Percentiles rank a stretch among this genome's conserved stretches.
Conservation (phyloP, 2,797 vertebrate genomes). For the Paedocypris micromegethes region DNA sequence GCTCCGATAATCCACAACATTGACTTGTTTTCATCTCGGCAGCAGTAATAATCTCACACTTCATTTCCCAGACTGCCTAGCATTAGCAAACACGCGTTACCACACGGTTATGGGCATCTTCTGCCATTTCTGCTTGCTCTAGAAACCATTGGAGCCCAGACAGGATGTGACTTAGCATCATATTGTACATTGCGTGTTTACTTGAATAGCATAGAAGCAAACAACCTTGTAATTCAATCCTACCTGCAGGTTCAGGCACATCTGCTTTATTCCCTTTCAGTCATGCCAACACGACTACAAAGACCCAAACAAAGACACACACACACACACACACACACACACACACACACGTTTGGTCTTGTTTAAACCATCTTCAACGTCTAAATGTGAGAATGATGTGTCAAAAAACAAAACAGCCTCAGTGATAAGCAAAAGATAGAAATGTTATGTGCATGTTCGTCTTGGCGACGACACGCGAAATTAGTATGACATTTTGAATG, state of each 20-base stretch:
- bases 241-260: neutral
- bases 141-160: no score
- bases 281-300: neutral
- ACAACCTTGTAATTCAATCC: neutral
- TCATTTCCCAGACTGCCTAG: constrained; percentile 24
- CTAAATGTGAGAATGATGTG: no score
- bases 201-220: neutral
- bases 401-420: no score
- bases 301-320: neutral
- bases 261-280: neutral
- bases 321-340: no score
- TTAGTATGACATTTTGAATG: no score
- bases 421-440: no score
- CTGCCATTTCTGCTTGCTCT: no score
- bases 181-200: neutral
- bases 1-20: neutral
- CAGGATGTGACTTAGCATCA: neutral
- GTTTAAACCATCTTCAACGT: no score
- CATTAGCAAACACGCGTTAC: constrained; percentile 25
- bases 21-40: constrained; percentile 10
- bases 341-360: no score
- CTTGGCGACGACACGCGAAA: no score
- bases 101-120: no score
- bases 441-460: no score
- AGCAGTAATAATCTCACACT: constrained; percentile 26